These are phyloP conservation scores for Silvanus unidentatus DNA, from an alignment of 2,888 invertebrate species.

Conservation along the genomic window DNA sequence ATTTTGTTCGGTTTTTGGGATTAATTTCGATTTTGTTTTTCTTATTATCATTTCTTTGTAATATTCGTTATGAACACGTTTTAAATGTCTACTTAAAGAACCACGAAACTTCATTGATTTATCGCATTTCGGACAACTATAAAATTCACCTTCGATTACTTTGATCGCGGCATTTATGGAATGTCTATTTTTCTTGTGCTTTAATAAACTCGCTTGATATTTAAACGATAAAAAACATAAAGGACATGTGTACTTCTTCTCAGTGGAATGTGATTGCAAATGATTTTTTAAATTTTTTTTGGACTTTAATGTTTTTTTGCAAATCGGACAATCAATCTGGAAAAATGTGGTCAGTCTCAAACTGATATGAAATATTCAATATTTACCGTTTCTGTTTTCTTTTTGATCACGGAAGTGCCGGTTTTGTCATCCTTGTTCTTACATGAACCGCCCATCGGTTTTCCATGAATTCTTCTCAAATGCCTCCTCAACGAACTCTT, in stretches of 20 bases:
- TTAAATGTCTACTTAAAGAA: slow-evolving; percentile 40
- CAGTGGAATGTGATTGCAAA: slow-evolving; percentile 22
- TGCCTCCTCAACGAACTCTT: too few relatives aligned
- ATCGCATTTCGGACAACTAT: slow-evolving; percentile 36
- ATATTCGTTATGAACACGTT: slow-evolving; percentile 32
- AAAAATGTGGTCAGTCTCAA: too few relatives aligned
- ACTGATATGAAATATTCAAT: too few relatives aligned
- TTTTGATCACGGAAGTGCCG: too few relatives aligned
- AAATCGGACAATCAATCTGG: slow-evolving; percentile 25
- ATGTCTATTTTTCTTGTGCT: slow-evolving; percentile 25
- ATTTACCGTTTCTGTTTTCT: too few relatives aligned
- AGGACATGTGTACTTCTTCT: slow-evolving; percentile 26
- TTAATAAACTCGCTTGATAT: slow-evolving; percentile 20
- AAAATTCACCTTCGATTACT: slow-evolving; percentile 5
- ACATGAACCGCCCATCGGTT: too few relatives aligned
- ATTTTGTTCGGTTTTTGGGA: slow-evolving; percentile 14
- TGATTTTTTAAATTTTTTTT: slow-evolving; percentile 24
- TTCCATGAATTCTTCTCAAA: too few relatives aligned
- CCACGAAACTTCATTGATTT: slow-evolving; percentile 37
- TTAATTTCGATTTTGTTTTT: slow-evolving; percentile 16
- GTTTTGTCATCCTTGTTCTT: too few relatives aligned
- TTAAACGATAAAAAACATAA: slow-evolving; percentile 25
- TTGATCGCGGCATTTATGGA: slow-evolving; percentile 7
- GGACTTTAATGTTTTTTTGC: slow-evolving; percentile 24
- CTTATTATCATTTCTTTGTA: slow-evolving; percentile 11